phyloP scores from a whole-genome alignment of 2,888 invertebrate species.

The Noctua comes region DNA sequence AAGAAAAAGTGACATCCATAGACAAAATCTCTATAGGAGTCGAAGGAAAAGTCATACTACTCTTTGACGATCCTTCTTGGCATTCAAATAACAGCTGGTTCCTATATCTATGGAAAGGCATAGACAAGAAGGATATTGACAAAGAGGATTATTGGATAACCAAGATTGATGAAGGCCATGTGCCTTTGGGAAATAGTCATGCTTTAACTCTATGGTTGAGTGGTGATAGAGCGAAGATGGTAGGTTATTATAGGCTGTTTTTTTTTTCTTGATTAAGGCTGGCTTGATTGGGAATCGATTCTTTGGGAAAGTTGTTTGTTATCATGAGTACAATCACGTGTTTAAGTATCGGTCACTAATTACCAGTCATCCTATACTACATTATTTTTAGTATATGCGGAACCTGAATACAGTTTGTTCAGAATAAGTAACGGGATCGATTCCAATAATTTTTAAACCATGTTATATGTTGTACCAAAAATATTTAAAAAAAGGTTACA shows the following conservation, averaged over 20 bases:
- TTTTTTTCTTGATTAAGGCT: not conserved
- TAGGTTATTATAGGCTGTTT: slow-evolving; percentile 22
- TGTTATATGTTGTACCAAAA: no score
- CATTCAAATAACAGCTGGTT: not conserved
- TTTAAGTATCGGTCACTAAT: no score
- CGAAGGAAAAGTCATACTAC: slow-evolving; percentile 92
- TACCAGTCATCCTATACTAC: no score
- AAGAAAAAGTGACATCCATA: slow-evolving; percentile 89
- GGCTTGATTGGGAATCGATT: no score
- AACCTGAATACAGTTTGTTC: no score
- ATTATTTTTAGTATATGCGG: no score
- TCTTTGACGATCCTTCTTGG: slow-evolving; percentile 92
- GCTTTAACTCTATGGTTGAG: slow-evolving; percentile 70
- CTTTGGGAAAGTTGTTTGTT: no score
- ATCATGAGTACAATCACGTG: no score
- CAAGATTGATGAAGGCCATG: slow-evolving; percentile 60
- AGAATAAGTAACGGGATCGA: no score
- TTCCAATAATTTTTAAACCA: no score
- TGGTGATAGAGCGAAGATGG: slow-evolving; percentile 50
- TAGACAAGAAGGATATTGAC: slow-evolving; percentile 62
- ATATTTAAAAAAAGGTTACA: no score
- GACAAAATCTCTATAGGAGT: slow-evolving; percentile 91
- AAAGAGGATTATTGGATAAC: slow-evolving; percentile 73
- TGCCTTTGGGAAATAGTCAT: slow-evolving; percentile 70
- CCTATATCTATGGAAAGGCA: slow-evolving; percentile 76